phyloP scores from a whole-genome alignment of 2,797 vertebrate genomes.

The Benthosema pterotum region DNA sequence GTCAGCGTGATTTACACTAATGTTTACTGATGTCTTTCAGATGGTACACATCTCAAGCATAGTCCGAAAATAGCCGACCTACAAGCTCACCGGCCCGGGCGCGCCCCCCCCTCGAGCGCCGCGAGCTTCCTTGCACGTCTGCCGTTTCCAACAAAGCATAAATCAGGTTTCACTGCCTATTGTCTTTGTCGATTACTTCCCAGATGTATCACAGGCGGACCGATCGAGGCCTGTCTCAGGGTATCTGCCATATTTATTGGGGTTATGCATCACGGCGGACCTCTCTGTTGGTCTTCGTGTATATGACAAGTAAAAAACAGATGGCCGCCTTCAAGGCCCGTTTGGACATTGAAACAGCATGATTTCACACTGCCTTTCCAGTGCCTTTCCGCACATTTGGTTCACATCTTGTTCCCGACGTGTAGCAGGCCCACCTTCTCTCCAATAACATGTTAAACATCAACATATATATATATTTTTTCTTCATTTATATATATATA shows the following conservation, averaged over 20 bases:
- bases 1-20: conserved; percentile 76
- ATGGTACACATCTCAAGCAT: conserved; percentile 60
- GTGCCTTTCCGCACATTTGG: conserved; percentile 70
- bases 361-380: conserved; percentile 77
- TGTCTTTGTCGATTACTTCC: conserved; percentile 80
- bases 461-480: no score
- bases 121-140: no score
- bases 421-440: conserved; percentile 47
- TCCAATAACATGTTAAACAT: conserved; percentile 58
- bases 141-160: no score
- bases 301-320: conserved; percentile 74
- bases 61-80: no score
- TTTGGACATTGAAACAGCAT: conserved; percentile 80
- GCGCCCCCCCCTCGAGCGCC: no score
- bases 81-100: no score
- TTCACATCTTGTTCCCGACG: conserved; percentile 67
- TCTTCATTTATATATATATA: no score
- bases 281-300: conserved; percentile 65
- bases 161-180: conserved; percentile 50
- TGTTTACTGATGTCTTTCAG: conserved; percentile 82
- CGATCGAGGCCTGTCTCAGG: conserved; percentile 69
- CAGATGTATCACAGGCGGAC: conserved; percentile 78
- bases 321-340: conserved; percentile 73
- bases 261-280: conserved; percentile 75
- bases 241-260: conserved; percentile 79